phyloP scores from a whole-genome alignment of 2,113 vertebrate species.

The Myanophis thanlyinensis region DNA sequence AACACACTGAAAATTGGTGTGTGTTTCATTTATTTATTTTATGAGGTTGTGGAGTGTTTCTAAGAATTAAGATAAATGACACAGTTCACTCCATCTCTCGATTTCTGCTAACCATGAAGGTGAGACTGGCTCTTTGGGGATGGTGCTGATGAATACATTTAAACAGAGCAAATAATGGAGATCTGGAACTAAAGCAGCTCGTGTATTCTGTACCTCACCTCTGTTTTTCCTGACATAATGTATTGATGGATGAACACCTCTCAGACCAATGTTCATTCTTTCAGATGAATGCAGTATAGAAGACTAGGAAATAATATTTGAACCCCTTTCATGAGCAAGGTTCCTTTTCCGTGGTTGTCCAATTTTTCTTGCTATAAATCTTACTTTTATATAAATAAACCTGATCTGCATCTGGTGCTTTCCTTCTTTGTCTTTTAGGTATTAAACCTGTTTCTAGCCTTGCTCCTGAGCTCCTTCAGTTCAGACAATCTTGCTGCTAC shows the following conservation, averaged over 20 bases:
- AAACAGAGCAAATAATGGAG: not conserved
- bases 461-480: constrained; percentile 97
- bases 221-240: not conserved
- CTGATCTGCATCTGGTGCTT: not conserved
- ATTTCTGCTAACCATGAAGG: not conserved
- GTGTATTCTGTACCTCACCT: not conserved
- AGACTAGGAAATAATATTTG: not conserved
- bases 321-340: not conserved
- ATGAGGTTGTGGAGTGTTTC: not conserved
- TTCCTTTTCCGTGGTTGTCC: not conserved
- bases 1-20: not conserved
- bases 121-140: not conserved
- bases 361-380: not conserved
- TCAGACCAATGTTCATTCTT: not conserved
- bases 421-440: constrained; percentile 76
- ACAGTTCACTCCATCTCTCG: not conserved
- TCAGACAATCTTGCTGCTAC: constrained; percentile 89
- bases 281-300: not conserved
- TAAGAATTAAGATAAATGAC: not conserved
- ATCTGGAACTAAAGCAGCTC: not conserved
- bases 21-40: not conserved
- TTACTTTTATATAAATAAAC: not conserved
- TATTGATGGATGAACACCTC: not conserved
- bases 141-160: not conserved
- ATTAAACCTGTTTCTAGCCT: constrained; percentile 95